Base-by-base conservation (phyloP, 2,797 vertebrate species). In the Pelochelys cantorii region DNA sequence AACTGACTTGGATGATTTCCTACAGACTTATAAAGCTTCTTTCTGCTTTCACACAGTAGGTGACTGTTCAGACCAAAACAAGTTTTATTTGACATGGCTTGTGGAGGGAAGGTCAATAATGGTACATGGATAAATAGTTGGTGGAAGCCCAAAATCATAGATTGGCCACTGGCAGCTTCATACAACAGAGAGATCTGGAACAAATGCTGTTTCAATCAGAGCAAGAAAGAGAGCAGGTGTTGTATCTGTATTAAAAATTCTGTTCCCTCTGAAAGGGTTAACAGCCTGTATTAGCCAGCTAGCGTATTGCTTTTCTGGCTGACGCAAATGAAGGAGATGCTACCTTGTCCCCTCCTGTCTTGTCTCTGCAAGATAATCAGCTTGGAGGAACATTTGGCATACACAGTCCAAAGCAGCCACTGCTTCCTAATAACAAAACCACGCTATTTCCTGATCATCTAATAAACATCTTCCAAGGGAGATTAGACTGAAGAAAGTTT, bases 371-470 rank as follows among this genome's bases (percentile, higher is more conserved):
- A 42, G 79, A 90, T 94, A 94, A 92, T 56, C 60, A 90, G 71
- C 60, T 17, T 6, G 54, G 86, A 88, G 65, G 56, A 55, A 65
- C 77, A 80, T 15, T 85, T 87, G 85, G 71, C 5, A 93, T 80
- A 86, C 84, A 74, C 62, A 84, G 79, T 56, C 86, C 85, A 90
- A 78, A 55, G 68, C 77, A 68, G 56, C 9, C 5, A 71, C 75
- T 88, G 75, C 52, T 62, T 80, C 83, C 90, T 90, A 85, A 90
- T 95, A 85, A 42, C 31, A 81, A 78, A 79, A n/a, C 62, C 55
- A 89, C 17, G 57, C 60, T 56, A 17, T 59, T 74, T 75, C 78
- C 8, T 79, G 57, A 12, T 83, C 81, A 42, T 12, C 80, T 57
- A 92, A 84, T 90, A 54, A 90, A 85, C 48, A 57, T 42, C 84